A percentile compares a stretch with the other conserved stretches of the same genome.
Conservation (phyloP, 2,113 vertebrate species). For the Psephotus haematonotus region DNA sequence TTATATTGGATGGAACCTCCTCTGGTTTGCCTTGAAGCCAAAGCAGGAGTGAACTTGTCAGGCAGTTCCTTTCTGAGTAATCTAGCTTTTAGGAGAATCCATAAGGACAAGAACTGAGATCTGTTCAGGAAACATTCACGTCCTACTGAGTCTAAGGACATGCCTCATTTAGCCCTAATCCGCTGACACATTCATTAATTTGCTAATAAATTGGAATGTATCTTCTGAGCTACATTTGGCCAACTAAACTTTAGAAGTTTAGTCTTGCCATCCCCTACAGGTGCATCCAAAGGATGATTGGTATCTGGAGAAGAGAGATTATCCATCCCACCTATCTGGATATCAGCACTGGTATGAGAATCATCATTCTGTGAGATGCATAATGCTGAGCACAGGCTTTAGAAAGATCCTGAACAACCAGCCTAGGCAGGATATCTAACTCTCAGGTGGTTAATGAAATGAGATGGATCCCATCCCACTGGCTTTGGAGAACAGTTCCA, state of each 20-base stretch:
- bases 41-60: neutral
- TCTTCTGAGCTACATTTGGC: neutral
- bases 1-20: neutral
- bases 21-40: neutral
- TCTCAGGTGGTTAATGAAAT: neutral
- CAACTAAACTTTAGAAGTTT: neutral
- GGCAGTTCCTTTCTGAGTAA: neutral
- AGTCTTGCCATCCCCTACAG: neutral
- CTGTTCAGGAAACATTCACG: neutral
- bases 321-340: neutral
- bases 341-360: neutral
- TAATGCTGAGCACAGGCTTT: neutral
- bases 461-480: neutral
- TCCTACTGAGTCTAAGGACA: neutral
- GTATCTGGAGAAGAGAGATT: neutral
- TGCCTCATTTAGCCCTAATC: neutral
- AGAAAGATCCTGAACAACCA: neutral
- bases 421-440: neutral
- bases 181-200: neutral
- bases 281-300: neutral
- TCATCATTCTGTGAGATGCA: neutral
- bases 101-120: neutral
- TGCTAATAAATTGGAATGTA: neutral
- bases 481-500: neutral
- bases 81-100: neutral